These are phyloP conservation scores for Diplosoma virens DNA, from an alignment of 23 tunicate genomes.

Conservation along the genomic window DNA sequence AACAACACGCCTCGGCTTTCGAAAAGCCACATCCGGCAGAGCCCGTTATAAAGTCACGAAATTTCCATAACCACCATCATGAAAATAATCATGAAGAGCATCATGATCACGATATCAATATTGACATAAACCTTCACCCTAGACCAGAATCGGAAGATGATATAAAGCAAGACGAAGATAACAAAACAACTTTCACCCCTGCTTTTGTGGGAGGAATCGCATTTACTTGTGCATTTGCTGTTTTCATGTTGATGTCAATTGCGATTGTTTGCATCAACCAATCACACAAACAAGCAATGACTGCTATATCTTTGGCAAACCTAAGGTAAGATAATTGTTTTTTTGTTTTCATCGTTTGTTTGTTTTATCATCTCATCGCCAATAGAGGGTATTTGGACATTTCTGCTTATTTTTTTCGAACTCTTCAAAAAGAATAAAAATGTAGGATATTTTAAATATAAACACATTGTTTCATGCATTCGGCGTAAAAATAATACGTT, in stretches of 20 bases:
- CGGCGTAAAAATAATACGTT: no score
- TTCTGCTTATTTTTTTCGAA: no score
- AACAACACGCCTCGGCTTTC: slow-evolving; percentile 10
- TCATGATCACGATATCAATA: background rate
- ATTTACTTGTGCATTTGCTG: slow-evolving; percentile 27
- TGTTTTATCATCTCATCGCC: no score
- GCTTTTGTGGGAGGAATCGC: slow-evolving; percentile 39
- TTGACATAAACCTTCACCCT: slow-evolving; percentile 5
- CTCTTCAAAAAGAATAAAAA: no score
- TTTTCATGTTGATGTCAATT: slow-evolving; percentile 47
- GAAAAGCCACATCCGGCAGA: background rate
- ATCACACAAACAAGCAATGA: slow-evolving; percentile 49
- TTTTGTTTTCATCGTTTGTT: no score
- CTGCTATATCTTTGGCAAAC: slow-evolving; percentile 30
- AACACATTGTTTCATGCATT: no score
- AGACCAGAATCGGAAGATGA: background rate
- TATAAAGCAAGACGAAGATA: no score
- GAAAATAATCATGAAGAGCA: background rate
- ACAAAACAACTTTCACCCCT: slow-evolving; percentile 12
- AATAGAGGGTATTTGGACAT: no score
- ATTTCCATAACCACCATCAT: background rate
- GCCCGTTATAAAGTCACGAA: background rate
- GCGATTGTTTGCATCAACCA: slow-evolving; percentile 44
- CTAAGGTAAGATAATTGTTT: slow-evolving; percentile 2
- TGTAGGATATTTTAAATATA: no score